Percentiles rank a stretch among this genome's conserved stretches.
phyloP scores from a whole-genome alignment of 2,888 invertebrate genomes.

The Hipparchia sbordonii region DNA sequence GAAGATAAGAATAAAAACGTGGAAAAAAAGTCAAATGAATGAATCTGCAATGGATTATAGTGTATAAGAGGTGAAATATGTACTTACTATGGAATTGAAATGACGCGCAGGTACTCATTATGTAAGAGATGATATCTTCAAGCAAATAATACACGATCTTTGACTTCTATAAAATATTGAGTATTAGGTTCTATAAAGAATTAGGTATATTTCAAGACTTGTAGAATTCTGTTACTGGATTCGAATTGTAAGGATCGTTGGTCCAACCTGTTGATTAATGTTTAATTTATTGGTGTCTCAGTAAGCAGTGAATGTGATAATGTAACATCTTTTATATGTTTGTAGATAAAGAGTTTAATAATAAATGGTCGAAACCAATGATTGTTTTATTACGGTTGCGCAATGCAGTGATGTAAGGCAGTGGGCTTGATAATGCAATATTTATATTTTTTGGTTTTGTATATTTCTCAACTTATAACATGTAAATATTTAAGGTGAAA shows the following conservation, averaged over 20 bases:
- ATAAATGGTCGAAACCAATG: conserved; percentile 44
- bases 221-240: conserved; percentile 39
- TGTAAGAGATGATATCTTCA: too few relatives aligned
- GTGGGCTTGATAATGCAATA: not conserved
- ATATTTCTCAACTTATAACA: not conserved
- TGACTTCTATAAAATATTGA: too few relatives aligned
- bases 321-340: conserved; percentile 74
- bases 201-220: not conserved
- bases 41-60: too few relatives aligned
- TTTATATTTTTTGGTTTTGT: not conserved
- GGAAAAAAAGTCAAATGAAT: not conserved
- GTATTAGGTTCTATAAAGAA: too few relatives aligned
- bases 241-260: conserved; percentile 32
- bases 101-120: too few relatives aligned
- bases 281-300: conserved; percentile 76
- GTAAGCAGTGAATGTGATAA: conserved; percentile 69
- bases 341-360: conserved; percentile 72
- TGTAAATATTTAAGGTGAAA: too few relatives aligned
- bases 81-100: too few relatives aligned
- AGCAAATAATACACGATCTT: too few relatives aligned
- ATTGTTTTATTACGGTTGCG: conserved; percentile 20
- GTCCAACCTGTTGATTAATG: conserved; percentile 44
- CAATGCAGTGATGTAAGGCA: not conserved
- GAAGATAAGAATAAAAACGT: not conserved
- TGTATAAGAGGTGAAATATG: too few relatives aligned